phyloP scores from a whole-genome alignment of 2,113 vertebrate species.

The Gymnarchus niloticus region DNA sequence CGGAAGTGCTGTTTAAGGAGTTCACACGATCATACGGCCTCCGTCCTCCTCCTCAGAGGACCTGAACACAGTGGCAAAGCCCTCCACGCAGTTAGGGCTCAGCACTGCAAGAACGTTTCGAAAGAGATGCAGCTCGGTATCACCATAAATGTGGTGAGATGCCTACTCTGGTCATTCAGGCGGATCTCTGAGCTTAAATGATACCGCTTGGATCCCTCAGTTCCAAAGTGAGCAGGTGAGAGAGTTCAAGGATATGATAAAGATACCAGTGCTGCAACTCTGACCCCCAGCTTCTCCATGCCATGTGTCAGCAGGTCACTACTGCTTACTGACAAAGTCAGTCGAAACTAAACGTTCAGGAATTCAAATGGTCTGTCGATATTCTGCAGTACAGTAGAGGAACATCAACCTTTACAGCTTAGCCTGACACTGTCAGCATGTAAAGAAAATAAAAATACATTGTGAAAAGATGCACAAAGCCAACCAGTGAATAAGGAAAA shows the following conservation, averaged over 20 bases:
- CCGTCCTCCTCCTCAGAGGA: neutral
- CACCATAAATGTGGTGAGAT: neutral
- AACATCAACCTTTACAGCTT: neutral
- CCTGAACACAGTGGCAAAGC: neutral
- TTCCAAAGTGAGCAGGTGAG: neutral
- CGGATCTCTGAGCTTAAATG: neutral
- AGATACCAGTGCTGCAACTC: neutral
- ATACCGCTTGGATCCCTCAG: neutral
- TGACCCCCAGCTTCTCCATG: neutral
- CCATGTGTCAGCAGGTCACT: neutral
- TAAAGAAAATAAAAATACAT: neutral
- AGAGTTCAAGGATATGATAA: neutral
- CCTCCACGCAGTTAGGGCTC: neutral
- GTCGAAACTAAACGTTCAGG: neutral
- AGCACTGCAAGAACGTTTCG: neutral
- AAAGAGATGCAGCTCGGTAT: neutral
- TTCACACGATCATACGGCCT: neutral
- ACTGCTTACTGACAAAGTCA: neutral
- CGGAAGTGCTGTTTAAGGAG: neutral
- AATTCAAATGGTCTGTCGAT: neutral
- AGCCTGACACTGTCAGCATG: neutral
- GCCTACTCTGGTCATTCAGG: neutral
- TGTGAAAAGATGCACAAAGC: neutral
- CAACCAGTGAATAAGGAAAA: neutral
- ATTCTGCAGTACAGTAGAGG: neutral